Evolutionary conservation across 2,888 invertebrate genomes (phyloP), one percentile per base, ranked within the genome.

Genomic region (Spodoptera exigua): DNA sequence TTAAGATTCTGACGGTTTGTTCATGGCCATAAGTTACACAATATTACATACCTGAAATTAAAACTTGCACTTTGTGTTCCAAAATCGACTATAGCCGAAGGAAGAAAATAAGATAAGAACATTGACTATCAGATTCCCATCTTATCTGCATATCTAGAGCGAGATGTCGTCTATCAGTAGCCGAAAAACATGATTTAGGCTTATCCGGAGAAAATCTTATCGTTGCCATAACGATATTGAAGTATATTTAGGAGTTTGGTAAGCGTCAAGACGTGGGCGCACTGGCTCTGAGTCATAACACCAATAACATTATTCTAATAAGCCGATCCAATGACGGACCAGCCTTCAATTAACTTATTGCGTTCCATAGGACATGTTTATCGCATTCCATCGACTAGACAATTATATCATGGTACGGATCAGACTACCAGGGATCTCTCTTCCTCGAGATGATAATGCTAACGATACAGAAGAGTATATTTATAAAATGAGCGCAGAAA

Each of bases 181-280:
- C 59, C 13, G n/a, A 64, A 62, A 46, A 66, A 65, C 41, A 60
- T 41, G 61, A 66, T 62, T 27, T 27, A 64, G 64, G 55, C 3
- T 56, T 63, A 46, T 56, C 13, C 41, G n/a, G 48, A 37, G 56
- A 17, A 47, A 57, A 69, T 72, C 74, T 76, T 62, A 74, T 74
- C 61, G 40, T 56, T 65, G 36, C 59, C 49, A 68, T 64, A 65
- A 70, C 70, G 69, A 75, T 76, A 80, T 78, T 70, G 61, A 58
- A 65, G 61, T 61, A 55, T 54, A 70, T 71, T 69, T 80, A 77
- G 74, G 70, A 72, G 73, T 79, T 59, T 75, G 70, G 65, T 59
- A 64, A 73, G 61, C 63, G 71, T 63, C 56, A 60, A 75, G 69
- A 69, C 73, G 87, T 87, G 83, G 86, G 87, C 80, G 83, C 73